Base-by-base conservation (phyloP, 2,113 vertebrate genomes). In the Syngnathoides biaculeatus region DNA sequence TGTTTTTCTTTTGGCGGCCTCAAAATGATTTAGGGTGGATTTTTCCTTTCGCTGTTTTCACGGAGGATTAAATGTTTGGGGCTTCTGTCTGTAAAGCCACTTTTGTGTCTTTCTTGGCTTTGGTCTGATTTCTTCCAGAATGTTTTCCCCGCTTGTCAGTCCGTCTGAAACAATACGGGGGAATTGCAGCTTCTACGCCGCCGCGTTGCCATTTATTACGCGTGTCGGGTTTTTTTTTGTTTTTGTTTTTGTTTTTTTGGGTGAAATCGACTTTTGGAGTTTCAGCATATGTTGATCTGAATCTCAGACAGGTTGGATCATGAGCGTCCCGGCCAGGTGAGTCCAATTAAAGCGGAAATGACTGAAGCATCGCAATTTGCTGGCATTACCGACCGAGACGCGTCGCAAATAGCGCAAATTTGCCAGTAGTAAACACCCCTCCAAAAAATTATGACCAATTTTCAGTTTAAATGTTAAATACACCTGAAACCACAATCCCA, bases 11-110 rank as follows among this genome's bases (percentile, higher is more conserved):
- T 38, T 40, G 5, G 63, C 69, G 13, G 67, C 74, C 75, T 79
- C 83, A 30, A 61, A 64, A 64, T 78, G 82, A 81, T 80, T 84
- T 80, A 84, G 22, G 62, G 52, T 59, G 35, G 69, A 73, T 59
- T 70, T 79, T 84, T 74, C 65, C 69, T 71, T 67, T 71, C 56
- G 71, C 55, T 15, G 30, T 75, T 50, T 76, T 83, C 65, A 70
- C 73, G 69, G 71, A 75, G 77, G 71, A 71, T 69, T 77, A 58
- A 63, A 43, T 69, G 42, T 75, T 79, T 69, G 59, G 47, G 17
- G 52, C 61, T 65, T 43, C 79, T 76, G 80, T 72, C 71, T 81
- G 52, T 70, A 65, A 71, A 67, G 74, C 53, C 63, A 19, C 73
- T 66, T 8, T 10, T 58, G 60, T 71, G 56, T 57, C 57, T 45